These are phyloP conservation scores for Taphrorychus bicolor DNA, from an alignment of 2,888 invertebrate genomes.

Conservation along the genomic window DNA sequence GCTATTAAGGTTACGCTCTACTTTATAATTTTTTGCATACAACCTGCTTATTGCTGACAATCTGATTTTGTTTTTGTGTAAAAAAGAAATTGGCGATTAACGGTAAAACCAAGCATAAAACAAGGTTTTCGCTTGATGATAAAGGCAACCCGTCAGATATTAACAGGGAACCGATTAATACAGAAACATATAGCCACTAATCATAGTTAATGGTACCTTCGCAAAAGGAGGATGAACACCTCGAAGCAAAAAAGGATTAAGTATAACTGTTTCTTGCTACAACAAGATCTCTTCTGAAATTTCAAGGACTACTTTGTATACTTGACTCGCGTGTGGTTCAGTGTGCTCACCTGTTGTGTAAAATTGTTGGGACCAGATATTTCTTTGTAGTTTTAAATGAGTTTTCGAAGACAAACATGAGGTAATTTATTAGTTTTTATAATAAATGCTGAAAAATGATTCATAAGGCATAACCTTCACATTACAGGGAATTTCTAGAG, in stretches of 20 bases:
- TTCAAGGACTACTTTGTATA: slow-evolving; percentile 23
- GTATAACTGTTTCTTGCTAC: slow-evolving; percentile 28
- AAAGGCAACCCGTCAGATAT: slow-evolving; percentile 7
- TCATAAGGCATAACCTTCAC: too few relatives aligned
- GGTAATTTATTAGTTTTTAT: too few relatives aligned
- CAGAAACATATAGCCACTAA: slow-evolving; percentile 17
- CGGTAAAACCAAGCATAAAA: not conserved
- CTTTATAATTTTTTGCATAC: not conserved
- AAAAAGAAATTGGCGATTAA: not conserved
- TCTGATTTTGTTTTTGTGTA: not conserved
- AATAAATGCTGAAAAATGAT: too few relatives aligned
- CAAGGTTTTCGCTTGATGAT: not conserved
- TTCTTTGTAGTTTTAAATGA: too few relatives aligned
- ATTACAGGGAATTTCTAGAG: too few relatives aligned
- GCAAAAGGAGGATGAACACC: slow-evolving; percentile 27
- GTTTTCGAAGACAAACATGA: too few relatives aligned
- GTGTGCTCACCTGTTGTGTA: too few relatives aligned
- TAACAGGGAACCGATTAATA: slow-evolving; percentile 18
- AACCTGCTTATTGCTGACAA: too few relatives aligned
- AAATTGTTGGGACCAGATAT: too few relatives aligned
- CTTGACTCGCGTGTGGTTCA: slow-evolving; percentile 14
- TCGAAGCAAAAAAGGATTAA: slow-evolving; percentile 16
- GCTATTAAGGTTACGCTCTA: too few relatives aligned
- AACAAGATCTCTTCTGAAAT: not conserved
- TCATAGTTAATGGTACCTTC: slow-evolving; percentile 24